Evolutionary conservation across 2,888 invertebrate genomes (phyloP), one percentile per base, ranked within the genome.

Genomic region (Cheiracanthium punctorium): DNA sequence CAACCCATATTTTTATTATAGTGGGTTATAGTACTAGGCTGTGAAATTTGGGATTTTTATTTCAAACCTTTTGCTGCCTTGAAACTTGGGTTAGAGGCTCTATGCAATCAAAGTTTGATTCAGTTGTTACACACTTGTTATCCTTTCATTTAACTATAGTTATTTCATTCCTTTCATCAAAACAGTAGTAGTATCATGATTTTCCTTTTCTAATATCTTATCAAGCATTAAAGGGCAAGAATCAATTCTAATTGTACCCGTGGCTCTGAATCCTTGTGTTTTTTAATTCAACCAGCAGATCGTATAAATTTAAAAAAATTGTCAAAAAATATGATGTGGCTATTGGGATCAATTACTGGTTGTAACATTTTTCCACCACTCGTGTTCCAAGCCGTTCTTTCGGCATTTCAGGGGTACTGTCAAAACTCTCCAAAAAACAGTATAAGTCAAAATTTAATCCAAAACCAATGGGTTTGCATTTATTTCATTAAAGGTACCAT

Each of bases 401-500:
- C n/a, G 33, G 17, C 58, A 10, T 24, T 29, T 32, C 14, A 58
- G 58, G 14, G 64, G 30, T 24, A 74, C n/a, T 37, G 28, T 17
- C 20, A 37, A 58, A 58, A 58, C 32, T 33, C 33, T 74, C 64
- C 33, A 37, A 33, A 14, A 58, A 58, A 37, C 64, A 64, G 24
- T 74, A 64, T 28, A 74, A 64, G n/a, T 28, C 37, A 74, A 74
- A 74, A 37, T 74, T 74, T 8, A 33, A 74, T 33, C 64, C 74
- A 64, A 74, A 74, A 1, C 64, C 0, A n/a, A 74, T 64, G 0
- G 37, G 74, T 1, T 74, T 74, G 64, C 20, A 1, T 74, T 58
- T 74, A 52, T 52, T 48, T 30, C n/a, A 52, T 32, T 30, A 52
- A 29, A 0, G n/a, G 48, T 20, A 73, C 28, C 52, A 28, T 52